Percentiles rank a stretch among this genome's conserved stretches.
phyloP scores from a whole-genome alignment of 2,113 vertebrate species.

The Python bivittatus region DNA sequence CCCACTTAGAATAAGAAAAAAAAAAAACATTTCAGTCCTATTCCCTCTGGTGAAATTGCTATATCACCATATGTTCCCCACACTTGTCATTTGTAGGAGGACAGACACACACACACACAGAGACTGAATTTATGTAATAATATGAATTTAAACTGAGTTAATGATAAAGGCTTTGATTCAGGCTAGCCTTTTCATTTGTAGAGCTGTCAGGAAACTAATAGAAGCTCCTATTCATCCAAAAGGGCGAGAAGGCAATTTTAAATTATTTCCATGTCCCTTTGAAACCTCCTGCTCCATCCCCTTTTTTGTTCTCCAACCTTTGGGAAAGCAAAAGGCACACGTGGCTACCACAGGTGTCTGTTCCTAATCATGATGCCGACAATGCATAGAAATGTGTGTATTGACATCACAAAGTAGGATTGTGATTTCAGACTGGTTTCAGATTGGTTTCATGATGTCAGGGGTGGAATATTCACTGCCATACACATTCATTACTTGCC shows the following conservation, averaged over 20 bases:
- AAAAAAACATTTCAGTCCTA: background rate
- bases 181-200: background rate
- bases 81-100: background rate
- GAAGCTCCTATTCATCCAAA: background rate
- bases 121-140: background rate
- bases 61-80: background rate
- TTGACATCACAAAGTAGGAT: background rate
- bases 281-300: background rate
- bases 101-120: background rate
- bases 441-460: background rate
- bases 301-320: background rate
- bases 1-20: background rate
- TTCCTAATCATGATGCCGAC: background rate
- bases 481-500: background rate
- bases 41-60: background rate
- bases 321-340: too few relatives aligned
- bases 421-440: too few relatives aligned
- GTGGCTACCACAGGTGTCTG: background rate
- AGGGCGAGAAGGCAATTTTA: background rate
- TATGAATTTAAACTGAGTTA: background rate
- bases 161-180: background rate
- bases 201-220: background rate
- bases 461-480: background rate
- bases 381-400: background rate
- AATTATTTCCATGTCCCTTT: background rate